phyloP scores from a whole-genome alignment of 2,888 invertebrate species.

The Cheilosia variabilis region DNA sequence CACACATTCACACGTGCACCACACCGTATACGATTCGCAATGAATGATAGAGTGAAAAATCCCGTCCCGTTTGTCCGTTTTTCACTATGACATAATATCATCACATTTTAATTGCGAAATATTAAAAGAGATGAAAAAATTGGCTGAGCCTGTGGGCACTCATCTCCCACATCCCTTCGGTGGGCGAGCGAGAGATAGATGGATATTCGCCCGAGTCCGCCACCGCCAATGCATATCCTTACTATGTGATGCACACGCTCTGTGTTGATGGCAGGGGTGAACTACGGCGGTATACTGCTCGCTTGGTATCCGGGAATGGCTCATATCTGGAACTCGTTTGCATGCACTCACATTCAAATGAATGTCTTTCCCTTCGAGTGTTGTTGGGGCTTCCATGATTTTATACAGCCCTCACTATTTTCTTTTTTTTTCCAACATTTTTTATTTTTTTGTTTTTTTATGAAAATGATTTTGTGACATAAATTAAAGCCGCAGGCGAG shows the following conservation, averaged over 20 bases:
- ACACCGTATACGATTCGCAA: slow-evolving; percentile 37
- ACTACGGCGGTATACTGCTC: slow-evolving; percentile 6
- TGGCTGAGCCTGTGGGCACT: slow-evolving; percentile 75
- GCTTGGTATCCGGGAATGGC: slow-evolving; percentile 68
- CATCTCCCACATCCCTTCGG: slow-evolving; percentile 54
- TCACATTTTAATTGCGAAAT: slow-evolving; percentile 76
- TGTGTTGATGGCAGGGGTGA: slow-evolving; percentile 15
- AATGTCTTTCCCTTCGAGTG: slow-evolving; percentile 74
- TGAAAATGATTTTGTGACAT: slow-evolving; percentile 77
- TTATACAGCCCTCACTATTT: slow-evolving; percentile 56
- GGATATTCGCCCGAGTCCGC: slow-evolving; percentile 35
- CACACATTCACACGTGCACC: neutral
- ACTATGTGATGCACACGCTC: slow-evolving; percentile 62
- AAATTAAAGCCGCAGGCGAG: slow-evolving; percentile 76
- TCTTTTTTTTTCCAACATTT: slow-evolving; percentile 46
- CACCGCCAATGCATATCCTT: slow-evolving; percentile 21
- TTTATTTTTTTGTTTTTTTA: slow-evolving; percentile 63
- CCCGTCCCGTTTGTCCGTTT: slow-evolving; percentile 74
- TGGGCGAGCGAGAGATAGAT: neutral
- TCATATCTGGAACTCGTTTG: slow-evolving; percentile 74
- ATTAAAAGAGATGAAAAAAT: slow-evolving; percentile 76
- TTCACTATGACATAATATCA: slow-evolving; percentile 76
- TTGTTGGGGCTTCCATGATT: slow-evolving; percentile 54
- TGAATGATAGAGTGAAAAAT: slow-evolving; percentile 75
- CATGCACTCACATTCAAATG: slow-evolving; percentile 74